These are phyloP conservation scores for Turnix velox DNA, from an alignment of 2,113 vertebrate genomes.

Conservation along the genomic window DNA sequence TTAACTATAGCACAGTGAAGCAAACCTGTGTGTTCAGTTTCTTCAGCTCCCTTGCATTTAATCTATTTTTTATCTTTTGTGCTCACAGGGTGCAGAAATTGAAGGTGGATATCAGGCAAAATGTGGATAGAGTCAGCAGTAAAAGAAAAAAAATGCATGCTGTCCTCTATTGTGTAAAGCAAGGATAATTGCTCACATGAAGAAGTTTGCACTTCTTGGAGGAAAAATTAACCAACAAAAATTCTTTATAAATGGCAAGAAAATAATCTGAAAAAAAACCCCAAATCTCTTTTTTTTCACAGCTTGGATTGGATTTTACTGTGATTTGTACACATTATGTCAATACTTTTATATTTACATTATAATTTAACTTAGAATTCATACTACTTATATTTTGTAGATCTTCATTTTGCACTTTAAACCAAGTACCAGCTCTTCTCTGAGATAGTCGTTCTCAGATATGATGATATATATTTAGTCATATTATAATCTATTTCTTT, in stretches of 20 bases:
- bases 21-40: not conserved
- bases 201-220: not conserved
- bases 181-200: not conserved
- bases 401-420: not conserved
- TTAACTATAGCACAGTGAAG: not conserved
- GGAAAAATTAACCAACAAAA: not conserved
- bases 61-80: constrained; percentile 36
- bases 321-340: not conserved
- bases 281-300: no score
- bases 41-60: constrained; percentile 12
- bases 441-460: not conserved
- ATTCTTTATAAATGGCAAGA: not conserved
- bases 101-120: constrained; percentile 33
- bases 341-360: not conserved
- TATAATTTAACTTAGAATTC: no score
- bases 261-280: not conserved
- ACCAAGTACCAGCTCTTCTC: not conserved
- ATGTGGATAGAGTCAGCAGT: constrained; percentile 46
- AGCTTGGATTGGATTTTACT: not conserved
- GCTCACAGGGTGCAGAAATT: not conserved
- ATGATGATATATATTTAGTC: not conserved
- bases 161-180: constrained; percentile 37
- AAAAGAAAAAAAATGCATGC: constrained; percentile 17
- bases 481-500: not conserved
- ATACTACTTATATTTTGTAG: not conserved